Evolutionary conservation across 2,888 invertebrate genomes (phyloP), one percentile per base, ranked within the genome.

Genomic region (Drosophila silvestris): DNA sequence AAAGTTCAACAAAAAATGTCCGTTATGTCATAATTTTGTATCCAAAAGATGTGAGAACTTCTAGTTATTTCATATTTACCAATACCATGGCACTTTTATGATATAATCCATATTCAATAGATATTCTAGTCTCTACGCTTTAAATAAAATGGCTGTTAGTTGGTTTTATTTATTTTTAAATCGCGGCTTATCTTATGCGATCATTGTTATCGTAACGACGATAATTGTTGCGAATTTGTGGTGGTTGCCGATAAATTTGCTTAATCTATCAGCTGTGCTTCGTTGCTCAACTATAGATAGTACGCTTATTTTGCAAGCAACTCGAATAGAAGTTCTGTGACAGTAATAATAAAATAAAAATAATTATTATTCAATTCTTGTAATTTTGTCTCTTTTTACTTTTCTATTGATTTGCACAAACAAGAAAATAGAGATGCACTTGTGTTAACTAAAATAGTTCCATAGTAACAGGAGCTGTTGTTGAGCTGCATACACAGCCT

Each of bases 11-110:
- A 14, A 28, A 41, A 51, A 39, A 32, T 35, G 14, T 22, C n/a
- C n/a, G 44, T 51, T 74, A 59, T 75, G 64, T 70, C 70, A 70
- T n/a, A 56, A 47, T 30, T 10, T 10, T 19, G 32, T 37, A 56
- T 28, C 28, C 5, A 7, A 14, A 33, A 22, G 2, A 10, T 54
- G 2, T 10, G 47, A 51, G 37, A n/a, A 16, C 1, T 5, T 19
- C 1, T 3, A 22, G 9, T 14, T 12, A 14, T 14, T 22, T 1
- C 26, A 26, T 7, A 35, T 35, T 14, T 14, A 41, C 22, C 35
- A 35, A 9, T 35, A 51, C 9, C 3, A 33, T 0, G 0, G 22
- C 6, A 1, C 14, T n/a, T 14, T 19, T 26, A 9, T n/a, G 3
- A 14, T n/a, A 5, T 7, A n/a, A 19, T 10, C 7, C 10, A 57